These are phyloP conservation scores for Noctua pronuba DNA, from an alignment of 2,888 invertebrate genomes.

Conservation along the genomic window DNA sequence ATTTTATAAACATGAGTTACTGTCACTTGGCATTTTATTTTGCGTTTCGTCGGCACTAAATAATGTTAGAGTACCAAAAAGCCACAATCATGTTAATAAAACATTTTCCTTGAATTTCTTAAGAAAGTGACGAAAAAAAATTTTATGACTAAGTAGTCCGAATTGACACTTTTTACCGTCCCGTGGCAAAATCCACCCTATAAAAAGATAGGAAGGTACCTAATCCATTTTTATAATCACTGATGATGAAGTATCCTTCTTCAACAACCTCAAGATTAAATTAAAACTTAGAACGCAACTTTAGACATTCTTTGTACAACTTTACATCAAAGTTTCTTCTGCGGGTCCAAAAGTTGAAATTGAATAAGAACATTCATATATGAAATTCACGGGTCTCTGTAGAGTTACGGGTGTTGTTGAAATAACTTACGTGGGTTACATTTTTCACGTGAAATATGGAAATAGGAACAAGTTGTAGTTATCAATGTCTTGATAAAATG, in stretches of 20 bases:
- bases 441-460: slow-evolving; percentile 6
- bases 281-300: slow-evolving; percentile 38
- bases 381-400: slow-evolving; percentile 14
- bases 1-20: background rate
- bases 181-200: background rate
- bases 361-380: slow-evolving; percentile 16
- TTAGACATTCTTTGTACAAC: slow-evolving; percentile 10
- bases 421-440: slow-evolving; percentile 3
- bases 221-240: background rate
- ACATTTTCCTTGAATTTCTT: background rate
- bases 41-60: background rate
- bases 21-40: background rate
- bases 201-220: background rate
- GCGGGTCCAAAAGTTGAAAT: slow-evolving; percentile 37
- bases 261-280: slow-evolving; percentile 26
- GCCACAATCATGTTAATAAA: background rate
- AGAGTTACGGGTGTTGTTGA: slow-evolving; percentile 1
- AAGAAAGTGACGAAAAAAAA: background rate
- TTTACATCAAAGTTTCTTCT: slow-evolving; percentile 29
- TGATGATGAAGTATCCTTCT: background rate
- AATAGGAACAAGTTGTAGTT: slow-evolving; percentile 8
- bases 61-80: background rate
- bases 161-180: background rate
- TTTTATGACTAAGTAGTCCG: background rate
- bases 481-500: slow-evolving; percentile 21